A percentile compares a stretch with the other conserved stretches of the same genome.
These are phyloP conservation scores for Centruroides sculpturatus DNA, from an alignment of 1,140 invertebrate genomes.

Conservation along the genomic window DNA sequence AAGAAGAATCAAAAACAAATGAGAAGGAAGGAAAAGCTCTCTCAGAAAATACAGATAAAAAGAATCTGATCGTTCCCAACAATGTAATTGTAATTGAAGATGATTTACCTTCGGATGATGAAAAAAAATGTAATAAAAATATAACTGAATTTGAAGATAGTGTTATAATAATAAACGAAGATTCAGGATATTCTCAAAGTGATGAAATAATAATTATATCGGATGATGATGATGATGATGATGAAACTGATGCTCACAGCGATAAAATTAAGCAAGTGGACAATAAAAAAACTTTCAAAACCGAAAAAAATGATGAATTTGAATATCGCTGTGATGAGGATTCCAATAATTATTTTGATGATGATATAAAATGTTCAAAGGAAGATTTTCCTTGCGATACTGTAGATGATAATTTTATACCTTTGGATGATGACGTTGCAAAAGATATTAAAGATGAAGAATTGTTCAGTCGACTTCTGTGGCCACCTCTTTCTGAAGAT, in stretches of 20 bases:
- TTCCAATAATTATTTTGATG: too few relatives aligned
- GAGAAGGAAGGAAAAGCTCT: neutral
- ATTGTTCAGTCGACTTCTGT: slow-evolving; percentile 6
- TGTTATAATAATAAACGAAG: neutral
- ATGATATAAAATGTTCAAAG: neutral
- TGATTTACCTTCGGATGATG: neutral
- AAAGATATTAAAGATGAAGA: slow-evolving; percentile 12
- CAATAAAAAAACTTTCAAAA: too few relatives aligned
- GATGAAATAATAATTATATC: slow-evolving; percentile 6
- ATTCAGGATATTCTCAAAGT: slow-evolving; percentile 3
- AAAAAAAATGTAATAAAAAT: neutral
- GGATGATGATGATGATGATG: slow-evolving; percentile 6
- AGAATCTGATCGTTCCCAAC: too few relatives aligned
- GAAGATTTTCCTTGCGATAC: neutral
- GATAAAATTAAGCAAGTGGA: too few relatives aligned
- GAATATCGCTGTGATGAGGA: too few relatives aligned
- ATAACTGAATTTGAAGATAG: neutral
- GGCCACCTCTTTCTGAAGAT: slow-evolving; percentile 12
- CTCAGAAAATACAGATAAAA: neutral
- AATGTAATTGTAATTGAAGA: neutral
- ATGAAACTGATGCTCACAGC: neutral
- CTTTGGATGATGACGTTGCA: slow-evolving; percentile 18
- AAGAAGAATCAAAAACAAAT: neutral
- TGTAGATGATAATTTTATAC: neutral
- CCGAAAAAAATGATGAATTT: too few relatives aligned